Base-by-base conservation (phyloP, 35 echinoderm and acorn worm species). In the Acanthaster planci region DNA sequence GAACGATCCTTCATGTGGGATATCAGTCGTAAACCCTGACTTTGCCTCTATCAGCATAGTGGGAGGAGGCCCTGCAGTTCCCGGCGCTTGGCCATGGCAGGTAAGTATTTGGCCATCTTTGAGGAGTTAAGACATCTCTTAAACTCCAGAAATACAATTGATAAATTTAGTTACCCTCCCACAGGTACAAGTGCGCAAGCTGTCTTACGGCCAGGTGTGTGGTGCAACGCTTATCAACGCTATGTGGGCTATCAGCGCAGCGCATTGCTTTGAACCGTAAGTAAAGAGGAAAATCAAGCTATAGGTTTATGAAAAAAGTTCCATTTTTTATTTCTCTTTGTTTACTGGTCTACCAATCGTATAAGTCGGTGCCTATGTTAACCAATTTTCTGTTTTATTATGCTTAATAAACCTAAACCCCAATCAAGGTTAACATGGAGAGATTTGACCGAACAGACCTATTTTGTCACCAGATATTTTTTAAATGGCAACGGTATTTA, bases 31-130 rank as follows among this genome's bases (percentile, higher is more conserved):
- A 8, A 9, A 72, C 34, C 34, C 64, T 26, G 64, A 72, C 64
- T 72, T 72, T 8, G 64, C 64, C 5, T 72, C 64, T 36, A 72
- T 72, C 34, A 72, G 30, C 16, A 83, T 86, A 52, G 75, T 86
- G 52, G 84, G 84, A 29, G 84, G 84, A 22, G 55, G 47, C 19
- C 36, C 40, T 21, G 64, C 84, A 52, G 35, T 38, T 30, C 84
- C 67, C 9, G 84, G 84, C 23, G 84, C 60, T 9, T 77, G 84
- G 68, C 84, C 84, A 7, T 86, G 84, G 84, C 84, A 86, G 84
- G 84, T 86, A 58, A 7, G 19, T 3, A 29, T 50, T 14, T 27
- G 29, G 7, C 21, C 17, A 19, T 12, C 22, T 31, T 36, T 34
- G n/a, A 4, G 7, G 14, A 30, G 14, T 72, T 10, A 35, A 47